Conservation (phyloP, 2,113 vertebrate species). For the Mormoops blainvillei region DNA sequence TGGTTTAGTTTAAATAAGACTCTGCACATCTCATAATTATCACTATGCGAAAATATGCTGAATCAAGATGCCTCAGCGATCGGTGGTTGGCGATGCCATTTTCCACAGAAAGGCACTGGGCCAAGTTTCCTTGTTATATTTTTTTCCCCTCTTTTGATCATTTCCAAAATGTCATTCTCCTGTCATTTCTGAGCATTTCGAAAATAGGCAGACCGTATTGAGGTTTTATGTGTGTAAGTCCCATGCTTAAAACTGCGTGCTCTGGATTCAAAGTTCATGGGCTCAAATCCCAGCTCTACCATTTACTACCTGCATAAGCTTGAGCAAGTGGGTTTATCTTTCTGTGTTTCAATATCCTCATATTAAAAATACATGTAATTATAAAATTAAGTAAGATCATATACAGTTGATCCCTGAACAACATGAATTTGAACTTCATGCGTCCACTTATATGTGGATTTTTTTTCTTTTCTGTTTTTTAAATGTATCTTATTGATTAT, state of each 20-base stretch:
- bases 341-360: neutral
- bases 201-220: neutral
- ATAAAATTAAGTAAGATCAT: neutral
- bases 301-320: too few relatives aligned
- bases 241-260: neutral
- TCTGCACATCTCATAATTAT: neutral
- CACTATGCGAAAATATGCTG: neutral
- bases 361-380: neutral
- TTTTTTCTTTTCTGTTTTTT: too few relatives aligned
- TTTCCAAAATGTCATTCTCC: neutral
- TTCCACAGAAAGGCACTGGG: neutral
- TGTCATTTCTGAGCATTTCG: neutral
- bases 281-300: neutral
- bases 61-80: neutral
- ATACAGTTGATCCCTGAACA: neutral
- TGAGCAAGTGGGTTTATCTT: neutral
- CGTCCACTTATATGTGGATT: neutral
- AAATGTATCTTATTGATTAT: too few relatives aligned
- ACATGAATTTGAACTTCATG: neutral
- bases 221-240: neutral
- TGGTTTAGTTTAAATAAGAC: neutral
- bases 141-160: neutral
- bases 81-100: neutral
- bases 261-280: neutral
- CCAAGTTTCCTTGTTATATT: neutral